Conservation (phyloP, 2,797 vertebrate species). For the Pipistrellus kuhlii region DNA sequence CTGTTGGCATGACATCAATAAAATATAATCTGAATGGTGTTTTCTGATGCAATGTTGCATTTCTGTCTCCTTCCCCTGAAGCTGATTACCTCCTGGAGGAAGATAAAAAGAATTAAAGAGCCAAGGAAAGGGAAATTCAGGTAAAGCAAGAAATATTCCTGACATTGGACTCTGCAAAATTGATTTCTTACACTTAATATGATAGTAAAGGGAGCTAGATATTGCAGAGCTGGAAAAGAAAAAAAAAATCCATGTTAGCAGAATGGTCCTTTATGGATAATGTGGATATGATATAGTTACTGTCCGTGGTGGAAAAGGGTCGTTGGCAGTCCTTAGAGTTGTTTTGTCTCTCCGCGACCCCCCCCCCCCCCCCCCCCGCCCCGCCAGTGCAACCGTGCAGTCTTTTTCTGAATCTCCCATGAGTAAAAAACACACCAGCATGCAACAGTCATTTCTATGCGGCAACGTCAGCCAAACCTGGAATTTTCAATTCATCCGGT, state of each 20-base stretch:
- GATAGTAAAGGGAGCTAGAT: slow-evolving; percentile 52
- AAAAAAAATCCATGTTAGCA: slow-evolving; percentile 44
- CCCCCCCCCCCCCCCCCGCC: background rate
- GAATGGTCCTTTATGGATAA: slow-evolving; percentile 36
- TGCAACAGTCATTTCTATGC: background rate
- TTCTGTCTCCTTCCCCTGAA: slow-evolving; percentile 46
- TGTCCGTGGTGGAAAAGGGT: background rate
- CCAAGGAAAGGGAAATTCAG: slow-evolving; percentile 64
- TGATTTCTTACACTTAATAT: slow-evolving; percentile 69
- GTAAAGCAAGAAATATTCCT: slow-evolving; percentile 71
- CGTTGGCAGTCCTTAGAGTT: background rate
- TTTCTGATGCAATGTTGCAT: slow-evolving; percentile 41
- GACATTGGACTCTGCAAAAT: slow-evolving; percentile 56
- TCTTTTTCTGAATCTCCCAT: background rate
- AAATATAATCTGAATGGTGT: slow-evolving; percentile 63
- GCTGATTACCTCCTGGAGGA: slow-evolving; percentile 50
- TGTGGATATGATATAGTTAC: background rate
- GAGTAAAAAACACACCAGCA: background rate
- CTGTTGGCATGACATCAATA: slow-evolving; percentile 39
- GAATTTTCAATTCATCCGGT: background rate
- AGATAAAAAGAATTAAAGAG: slow-evolving; percentile 51
- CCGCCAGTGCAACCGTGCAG: background rate
- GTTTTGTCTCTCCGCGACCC: background rate
- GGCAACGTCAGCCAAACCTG: background rate
- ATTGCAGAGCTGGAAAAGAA: slow-evolving; percentile 59